A percentile compares a stretch with the other conserved stretches of the same genome.
These are phyloP conservation scores for Crotophaga sulcirostris DNA, from an alignment of 2,113 vertebrate species.

Conservation along the genomic window DNA sequence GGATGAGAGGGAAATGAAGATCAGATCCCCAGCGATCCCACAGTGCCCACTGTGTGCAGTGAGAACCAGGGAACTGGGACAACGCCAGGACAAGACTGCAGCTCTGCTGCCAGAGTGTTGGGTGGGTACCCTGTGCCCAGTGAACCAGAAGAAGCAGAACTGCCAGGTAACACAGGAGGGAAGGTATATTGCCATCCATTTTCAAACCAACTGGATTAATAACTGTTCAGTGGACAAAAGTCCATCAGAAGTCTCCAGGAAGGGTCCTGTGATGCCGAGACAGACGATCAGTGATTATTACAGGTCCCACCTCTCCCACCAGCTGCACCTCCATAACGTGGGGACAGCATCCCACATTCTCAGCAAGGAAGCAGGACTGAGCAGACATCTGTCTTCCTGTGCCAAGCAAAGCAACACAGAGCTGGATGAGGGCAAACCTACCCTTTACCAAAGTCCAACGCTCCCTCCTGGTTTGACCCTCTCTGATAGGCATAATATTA, in stretches of 20 bases:
- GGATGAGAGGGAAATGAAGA: not conserved
- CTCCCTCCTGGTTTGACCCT: not conserved
- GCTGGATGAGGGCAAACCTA: not conserved
- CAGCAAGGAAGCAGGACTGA: fast-evolving
- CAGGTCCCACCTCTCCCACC: not conserved
- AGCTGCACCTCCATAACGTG: not conserved
- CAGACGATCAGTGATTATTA: not conserved
- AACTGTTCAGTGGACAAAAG: not conserved
- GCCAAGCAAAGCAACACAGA: not conserved
- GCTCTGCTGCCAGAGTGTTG: not conserved
- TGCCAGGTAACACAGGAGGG: not conserved
- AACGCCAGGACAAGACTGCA: not conserved
- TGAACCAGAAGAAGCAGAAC: not conserved
- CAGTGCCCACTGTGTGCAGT: not conserved
- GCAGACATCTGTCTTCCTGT: not conserved
- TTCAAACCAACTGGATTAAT: not conserved
- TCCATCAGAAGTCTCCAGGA: not conserved
- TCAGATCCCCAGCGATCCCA: not conserved
- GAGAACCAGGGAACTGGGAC: not conserved
- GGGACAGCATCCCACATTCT: not conserved
- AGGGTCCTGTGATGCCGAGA: not conserved
- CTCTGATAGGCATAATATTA: not conserved
- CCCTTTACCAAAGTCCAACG: not conserved
- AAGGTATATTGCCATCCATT: not conserved
- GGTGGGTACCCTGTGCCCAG: not conserved